Percentiles rank a stretch among this genome's conserved stretches.
phyloP scores from a whole-genome alignment of 2,113 vertebrate species.

The Phaetusa simplex region DNA sequence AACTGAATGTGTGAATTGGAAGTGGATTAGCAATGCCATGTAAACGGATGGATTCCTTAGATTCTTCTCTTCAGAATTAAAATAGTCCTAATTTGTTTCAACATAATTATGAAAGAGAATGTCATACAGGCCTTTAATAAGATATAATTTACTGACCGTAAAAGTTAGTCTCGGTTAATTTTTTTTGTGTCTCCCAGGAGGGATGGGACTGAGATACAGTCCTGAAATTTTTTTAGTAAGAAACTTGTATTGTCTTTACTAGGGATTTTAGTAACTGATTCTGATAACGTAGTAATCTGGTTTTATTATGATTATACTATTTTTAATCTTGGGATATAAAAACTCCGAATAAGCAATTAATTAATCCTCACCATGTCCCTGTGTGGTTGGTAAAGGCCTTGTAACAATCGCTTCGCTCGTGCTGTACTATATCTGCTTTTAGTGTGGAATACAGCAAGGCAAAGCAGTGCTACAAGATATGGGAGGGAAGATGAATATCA shows the following conservation, averaged over 20 bases:
- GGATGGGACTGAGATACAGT: neutral
- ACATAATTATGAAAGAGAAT: neutral
- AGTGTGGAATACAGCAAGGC: neutral
- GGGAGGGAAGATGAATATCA: neutral
- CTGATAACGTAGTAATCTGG: neutral
- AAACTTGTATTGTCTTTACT: neutral
- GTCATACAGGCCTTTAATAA: neutral
- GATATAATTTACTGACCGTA: neutral
- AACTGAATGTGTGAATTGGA: neutral
- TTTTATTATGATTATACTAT: neutral
- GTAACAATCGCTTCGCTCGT: neutral
- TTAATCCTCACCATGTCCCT: conserved; percentile 16
- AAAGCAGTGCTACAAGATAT: neutral
- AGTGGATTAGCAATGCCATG: neutral
- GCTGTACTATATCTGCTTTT: neutral
- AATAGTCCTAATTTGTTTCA: conserved; percentile 9
- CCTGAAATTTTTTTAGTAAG: neutral
- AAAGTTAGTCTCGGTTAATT: neutral
- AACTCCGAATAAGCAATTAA: neutral
- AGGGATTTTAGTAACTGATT: neutral
- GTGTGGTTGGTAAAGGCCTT: neutral
- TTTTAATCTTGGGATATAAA: conserved; percentile 20
- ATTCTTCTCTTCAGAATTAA: neutral
- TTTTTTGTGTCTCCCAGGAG: conserved; percentile 9
- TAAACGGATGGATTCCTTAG: neutral